Evolutionary conservation across 2,797 vertebrate species (phyloP).

Genomic region (Micrastur ruficollis): DNA sequence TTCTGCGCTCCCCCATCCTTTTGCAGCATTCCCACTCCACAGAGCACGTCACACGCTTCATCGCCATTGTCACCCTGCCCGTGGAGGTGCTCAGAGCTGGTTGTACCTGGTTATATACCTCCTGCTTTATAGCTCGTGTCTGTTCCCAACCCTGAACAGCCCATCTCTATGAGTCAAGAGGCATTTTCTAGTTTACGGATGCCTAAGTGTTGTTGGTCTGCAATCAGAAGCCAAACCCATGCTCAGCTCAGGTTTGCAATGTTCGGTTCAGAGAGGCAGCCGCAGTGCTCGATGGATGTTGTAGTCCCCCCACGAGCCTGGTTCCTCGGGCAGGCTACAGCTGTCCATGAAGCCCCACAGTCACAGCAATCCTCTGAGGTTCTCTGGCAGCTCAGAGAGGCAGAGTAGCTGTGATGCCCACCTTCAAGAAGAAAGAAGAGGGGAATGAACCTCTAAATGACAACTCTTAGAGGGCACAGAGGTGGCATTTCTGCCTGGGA

Average conservation of each 20-base stretch:
- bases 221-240: neutral
- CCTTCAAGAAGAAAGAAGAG: neutral
- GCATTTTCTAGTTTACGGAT: neutral
- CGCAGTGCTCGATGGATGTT: accelerated
- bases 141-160: neutral
- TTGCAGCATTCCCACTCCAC: neutral
- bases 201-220: neutral
- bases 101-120: neutral
- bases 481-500: neutral
- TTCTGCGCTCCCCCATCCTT: neutral
- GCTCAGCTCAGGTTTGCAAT: neutral
- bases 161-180: neutral
- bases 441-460: neutral
- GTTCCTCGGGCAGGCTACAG: neutral
- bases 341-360: neutral
- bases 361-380: neutral
- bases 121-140: neutral
- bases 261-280: neutral
- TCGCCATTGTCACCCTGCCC: accelerated
- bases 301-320: accelerated
- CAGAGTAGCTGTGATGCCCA: too few species aligned
- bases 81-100: neutral
- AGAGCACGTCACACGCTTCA: accelerated
- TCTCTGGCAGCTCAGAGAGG: neutral
- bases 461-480: neutral